A percentile compares a stretch with the other conserved stretches of the same genome.
Evolutionary conservation across 2,797 vertebrate species (phyloP).

Genomic region (Myotis findleyi): DNA sequence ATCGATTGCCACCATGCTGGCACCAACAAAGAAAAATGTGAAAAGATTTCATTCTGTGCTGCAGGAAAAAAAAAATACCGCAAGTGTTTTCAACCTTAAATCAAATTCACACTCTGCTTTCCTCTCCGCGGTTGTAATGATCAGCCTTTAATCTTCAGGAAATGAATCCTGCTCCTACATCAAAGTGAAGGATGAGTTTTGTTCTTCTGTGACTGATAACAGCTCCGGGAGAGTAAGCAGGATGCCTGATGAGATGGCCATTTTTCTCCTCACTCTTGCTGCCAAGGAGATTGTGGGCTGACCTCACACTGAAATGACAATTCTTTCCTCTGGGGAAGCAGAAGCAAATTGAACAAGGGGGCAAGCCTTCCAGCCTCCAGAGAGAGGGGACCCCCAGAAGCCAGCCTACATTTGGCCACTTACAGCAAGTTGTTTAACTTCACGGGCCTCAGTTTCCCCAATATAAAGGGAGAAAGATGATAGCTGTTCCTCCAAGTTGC

Average conservation of each 20-base stretch:
- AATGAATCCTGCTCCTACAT: background rate
- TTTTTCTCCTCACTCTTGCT: background rate
- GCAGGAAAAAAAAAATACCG: background rate
- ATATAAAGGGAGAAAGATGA: background rate
- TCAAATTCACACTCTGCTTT: background rate
- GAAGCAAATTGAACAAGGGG: background rate
- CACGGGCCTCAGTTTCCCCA: background rate
- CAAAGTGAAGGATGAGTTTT: rapidly evolving
- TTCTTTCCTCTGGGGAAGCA: background rate
- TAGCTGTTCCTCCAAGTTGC: background rate
- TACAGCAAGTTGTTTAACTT: background rate
- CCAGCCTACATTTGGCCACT: background rate
- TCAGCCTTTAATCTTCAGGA: background rate
- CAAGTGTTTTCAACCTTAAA: background rate
- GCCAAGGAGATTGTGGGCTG: background rate
- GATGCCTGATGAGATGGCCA: background rate
- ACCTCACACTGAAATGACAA: background rate
- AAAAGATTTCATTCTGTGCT: background rate
- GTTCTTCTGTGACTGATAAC: background rate
- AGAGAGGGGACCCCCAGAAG: background rate
- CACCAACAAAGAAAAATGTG: background rate
- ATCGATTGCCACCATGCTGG: background rate
- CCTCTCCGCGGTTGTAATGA: rapidly evolving
- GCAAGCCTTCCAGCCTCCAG: background rate
- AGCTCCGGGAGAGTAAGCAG: background rate